Evolutionary conservation across 2,797 vertebrate genomes (phyloP), one percentile per base, ranked within the genome.

Genomic region (Alcedo quadribrachys): DNA sequence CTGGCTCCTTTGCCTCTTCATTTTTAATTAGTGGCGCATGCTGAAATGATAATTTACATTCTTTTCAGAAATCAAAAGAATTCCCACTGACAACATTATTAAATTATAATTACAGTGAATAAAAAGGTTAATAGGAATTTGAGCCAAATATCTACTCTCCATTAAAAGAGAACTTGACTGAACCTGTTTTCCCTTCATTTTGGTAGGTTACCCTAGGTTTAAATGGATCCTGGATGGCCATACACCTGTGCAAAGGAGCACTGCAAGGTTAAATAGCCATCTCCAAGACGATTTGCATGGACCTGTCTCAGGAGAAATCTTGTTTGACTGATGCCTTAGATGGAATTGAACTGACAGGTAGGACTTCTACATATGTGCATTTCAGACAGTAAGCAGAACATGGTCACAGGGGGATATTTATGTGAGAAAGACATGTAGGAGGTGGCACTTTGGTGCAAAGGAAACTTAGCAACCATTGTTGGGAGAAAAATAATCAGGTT

Each of bases 1-100:
- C 62, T 82, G 83, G 75, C 46, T 96, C 57, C 68, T 92, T 90
- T 80, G 54, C 40, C 61, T 90, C 83, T 78, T 83, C 25, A 48
- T 89, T 95, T 96, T 95, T 92, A 94, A 95, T 96, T 89, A 96
- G 58, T 21, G 69, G 76, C 81, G 83, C 92, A 94, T 89, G 88
- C 88, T 87, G 90, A 94, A 95, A 94, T 85, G 67, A 89, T 92
- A 94, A 95, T 96, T 94, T 62, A 83, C 87, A 96, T 94, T 96
- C 92, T 90, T 94, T 81, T 78, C 88, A 83, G 86, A 96, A 95
- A 94, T 94, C 86, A 87, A 96, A 96, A 93, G 73, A 90, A 89
- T 95, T 93, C 86, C 88, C 90, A 81, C 95, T 90, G 88, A 94
- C 86, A 92, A 87, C 54, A 63, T 93, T 85, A 95, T 92, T 94